Base-by-base conservation (phyloP, 2,888 invertebrate genomes). In the Philopedon plagiatum region DNA sequence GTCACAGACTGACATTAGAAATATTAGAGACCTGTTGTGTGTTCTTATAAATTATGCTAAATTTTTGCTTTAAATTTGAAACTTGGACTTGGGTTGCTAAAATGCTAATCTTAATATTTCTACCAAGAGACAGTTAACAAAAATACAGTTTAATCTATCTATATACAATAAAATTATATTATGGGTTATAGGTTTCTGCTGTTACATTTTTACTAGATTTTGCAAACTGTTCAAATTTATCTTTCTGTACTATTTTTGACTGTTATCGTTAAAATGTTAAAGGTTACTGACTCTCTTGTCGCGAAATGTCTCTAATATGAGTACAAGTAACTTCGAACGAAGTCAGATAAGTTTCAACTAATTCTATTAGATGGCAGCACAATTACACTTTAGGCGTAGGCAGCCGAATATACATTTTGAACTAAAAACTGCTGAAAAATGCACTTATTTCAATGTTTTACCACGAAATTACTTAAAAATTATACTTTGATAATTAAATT, bases 381-480 rank as follows among this genome's bases (percentile, higher is more conserved):
- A 15, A 2, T 23, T 5, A 5, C 5, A 0, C 8, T 1, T 29
- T n/a, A n/a, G 15, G 13, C 9, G 2, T 60, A 68, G 37, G 61
- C 67, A 68, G 61, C 67, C 51, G 37, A 19, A 41, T 23, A 68
- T 58, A 23, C 51, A 39, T 26, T 15, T 7, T n/a, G 4, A 56
- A 7, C n/a, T 34, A 62, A 68, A 68, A 62, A 39, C 21, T 18
- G 15, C 18, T 49, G 13, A 68, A 54, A 68, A 61, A 54, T 19
- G 29, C 11, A 11, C 7, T 44, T 54, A 51, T 29, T 65, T 56
- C 65, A 32, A 60, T 71, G 44, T 71, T 66, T 65, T 60, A 26
- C 39, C 37, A 49, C 26, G 49, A 60, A 58, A 70, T 57, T 66
- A 18, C 26, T 19, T 9, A 26, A 64, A 56, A 60, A 32, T 13